Evolutionary conservation across 2,113 vertebrate genomes (phyloP).

Genomic region (Sceloporus undulatus): DNA sequence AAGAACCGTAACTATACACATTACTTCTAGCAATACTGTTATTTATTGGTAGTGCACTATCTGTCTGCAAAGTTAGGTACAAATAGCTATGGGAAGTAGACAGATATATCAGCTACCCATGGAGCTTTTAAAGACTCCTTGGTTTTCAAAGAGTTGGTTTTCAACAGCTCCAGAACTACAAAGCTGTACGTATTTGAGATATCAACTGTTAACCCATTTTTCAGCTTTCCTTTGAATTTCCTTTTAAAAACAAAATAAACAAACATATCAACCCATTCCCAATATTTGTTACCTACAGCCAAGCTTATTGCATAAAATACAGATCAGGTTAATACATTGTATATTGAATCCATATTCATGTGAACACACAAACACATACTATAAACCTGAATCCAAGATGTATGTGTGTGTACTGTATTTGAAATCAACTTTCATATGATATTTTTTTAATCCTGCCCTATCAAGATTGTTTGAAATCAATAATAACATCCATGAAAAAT

Average conservation of each 20-base stretch:
- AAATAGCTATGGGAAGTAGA: slow-evolving; percentile 55
- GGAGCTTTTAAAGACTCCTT: slow-evolving; percentile 63
- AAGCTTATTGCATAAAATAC: not conserved
- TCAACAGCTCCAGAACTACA: slow-evolving; percentile 43
- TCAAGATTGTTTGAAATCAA: too few species aligned
- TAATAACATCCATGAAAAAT: too few species aligned
- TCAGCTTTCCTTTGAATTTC: not conserved
- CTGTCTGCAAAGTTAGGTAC: slow-evolving; percentile 62
- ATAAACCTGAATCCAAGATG: too few species aligned
- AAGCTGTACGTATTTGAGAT: slow-evolving; percentile 47
- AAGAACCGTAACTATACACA: slow-evolving; percentile 63
- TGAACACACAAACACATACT: too few species aligned
- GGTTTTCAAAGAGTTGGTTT: slow-evolving; percentile 53
- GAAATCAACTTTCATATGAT: too few species aligned
- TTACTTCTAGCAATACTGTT: slow-evolving; percentile 66
- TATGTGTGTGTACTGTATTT: too few species aligned
- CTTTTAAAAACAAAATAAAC: too few species aligned
- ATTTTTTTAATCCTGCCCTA: too few species aligned
- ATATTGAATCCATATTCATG: too few species aligned
- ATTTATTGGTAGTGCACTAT: slow-evolving; percentile 66
- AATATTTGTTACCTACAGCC: not conserved
- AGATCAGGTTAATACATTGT: too few species aligned
- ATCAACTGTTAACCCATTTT: not conserved
- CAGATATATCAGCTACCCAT: slow-evolving; percentile 58
- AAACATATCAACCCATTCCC: not conserved